These are phyloP conservation scores for Toxotes chatareus DNA, from an alignment of 2,113 vertebrate genomes.

Conservation along the genomic window DNA sequence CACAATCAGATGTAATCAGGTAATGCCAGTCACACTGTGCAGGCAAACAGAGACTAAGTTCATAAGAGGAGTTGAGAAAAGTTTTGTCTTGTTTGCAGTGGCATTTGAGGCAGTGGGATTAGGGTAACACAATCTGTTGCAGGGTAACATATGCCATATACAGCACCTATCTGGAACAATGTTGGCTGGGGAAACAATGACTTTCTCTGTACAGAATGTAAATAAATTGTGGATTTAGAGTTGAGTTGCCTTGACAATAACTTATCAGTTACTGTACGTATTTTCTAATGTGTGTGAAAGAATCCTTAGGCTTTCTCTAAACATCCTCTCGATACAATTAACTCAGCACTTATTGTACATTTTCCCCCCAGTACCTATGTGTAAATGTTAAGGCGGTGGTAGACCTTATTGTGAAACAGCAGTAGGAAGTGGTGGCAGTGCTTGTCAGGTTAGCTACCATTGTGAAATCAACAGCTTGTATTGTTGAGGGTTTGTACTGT, in stretches of 20 bases:
- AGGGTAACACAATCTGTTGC: not conserved
- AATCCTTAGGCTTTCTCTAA: too few relatives aligned
- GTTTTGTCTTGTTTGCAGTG: not conserved
- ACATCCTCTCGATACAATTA: too few relatives aligned
- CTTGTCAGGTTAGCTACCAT: too few relatives aligned
- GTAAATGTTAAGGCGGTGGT: not conserved
- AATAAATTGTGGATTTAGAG: not conserved
- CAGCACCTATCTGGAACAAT: not conserved
- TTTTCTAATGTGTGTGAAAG: too few relatives aligned
- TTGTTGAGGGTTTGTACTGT: too few relatives aligned
- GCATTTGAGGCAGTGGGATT: not conserved
- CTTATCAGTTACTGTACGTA: not conserved
- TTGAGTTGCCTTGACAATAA: not conserved
- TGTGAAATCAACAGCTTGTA: too few relatives aligned
- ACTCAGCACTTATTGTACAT: not conserved
- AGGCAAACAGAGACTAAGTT: constrained; percentile 8
- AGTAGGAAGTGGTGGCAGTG: not conserved
- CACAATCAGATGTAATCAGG: not conserved
- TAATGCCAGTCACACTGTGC: constrained; percentile 1
- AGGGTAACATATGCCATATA: not conserved
- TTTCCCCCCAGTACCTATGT: not conserved
- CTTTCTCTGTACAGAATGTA: not conserved
- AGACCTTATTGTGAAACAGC: too few relatives aligned
- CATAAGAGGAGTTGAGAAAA: constrained; percentile 6
- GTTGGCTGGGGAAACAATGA: not conserved